Percentiles rank a stretch among this genome's conserved stretches.
These are phyloP conservation scores for Cephus pulcher DNA, from an alignment of 2,888 invertebrate genomes.

Conservation along the genomic window DNA sequence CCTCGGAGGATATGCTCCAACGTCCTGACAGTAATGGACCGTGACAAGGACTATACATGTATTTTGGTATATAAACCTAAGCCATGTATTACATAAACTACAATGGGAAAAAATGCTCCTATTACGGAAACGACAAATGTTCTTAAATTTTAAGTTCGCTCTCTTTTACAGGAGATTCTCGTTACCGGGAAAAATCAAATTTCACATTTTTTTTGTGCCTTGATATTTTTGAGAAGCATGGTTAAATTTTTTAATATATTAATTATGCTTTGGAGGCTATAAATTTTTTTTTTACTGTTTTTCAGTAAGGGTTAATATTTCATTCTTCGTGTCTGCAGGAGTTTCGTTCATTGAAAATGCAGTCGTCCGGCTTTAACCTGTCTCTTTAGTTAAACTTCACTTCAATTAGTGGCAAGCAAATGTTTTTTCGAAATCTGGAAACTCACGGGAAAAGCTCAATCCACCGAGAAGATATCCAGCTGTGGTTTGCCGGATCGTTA, in stretches of 20 bases:
- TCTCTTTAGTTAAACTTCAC: background rate
- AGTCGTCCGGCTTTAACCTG: background rate
- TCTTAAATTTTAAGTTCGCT: background rate
- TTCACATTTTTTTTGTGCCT: background rate
- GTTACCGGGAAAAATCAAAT: background rate
- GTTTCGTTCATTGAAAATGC: background rate
- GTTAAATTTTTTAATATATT: background rate
- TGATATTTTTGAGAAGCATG: too few species aligned
- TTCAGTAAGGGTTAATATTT: background rate
- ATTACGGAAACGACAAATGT: conserved; percentile 18
- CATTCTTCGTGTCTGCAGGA: background rate
- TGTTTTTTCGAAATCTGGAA: background rate
- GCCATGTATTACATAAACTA: background rate
- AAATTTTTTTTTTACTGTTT: background rate
- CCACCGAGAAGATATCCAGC: background rate
- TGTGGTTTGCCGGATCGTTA: background rate
- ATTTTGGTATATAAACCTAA: background rate
- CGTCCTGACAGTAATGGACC: background rate
- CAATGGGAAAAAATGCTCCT: conserved; percentile 27
- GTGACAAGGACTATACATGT: background rate
- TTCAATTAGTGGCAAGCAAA: background rate
- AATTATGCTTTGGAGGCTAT: background rate
- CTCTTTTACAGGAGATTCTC: background rate
- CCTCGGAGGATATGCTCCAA: background rate
- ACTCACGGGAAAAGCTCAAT: background rate